These are phyloP conservation scores for Eublepharis macularius DNA, from an alignment of 2,113 vertebrate species.

Conservation along the genomic window DNA sequence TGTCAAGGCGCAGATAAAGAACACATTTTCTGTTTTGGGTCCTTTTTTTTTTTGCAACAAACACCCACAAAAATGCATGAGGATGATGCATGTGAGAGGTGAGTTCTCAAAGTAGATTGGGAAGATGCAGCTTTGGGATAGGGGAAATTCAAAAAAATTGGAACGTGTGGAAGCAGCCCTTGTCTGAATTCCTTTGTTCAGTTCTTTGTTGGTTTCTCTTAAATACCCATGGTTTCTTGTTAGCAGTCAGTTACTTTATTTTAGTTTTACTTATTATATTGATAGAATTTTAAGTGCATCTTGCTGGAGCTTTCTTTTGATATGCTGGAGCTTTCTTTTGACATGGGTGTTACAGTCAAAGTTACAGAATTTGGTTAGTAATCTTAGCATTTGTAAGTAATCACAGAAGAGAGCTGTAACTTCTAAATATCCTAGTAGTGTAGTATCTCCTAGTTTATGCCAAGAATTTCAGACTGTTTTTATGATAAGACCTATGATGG, in stretches of 20 bases:
- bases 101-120: too few relatives aligned
- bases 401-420: neutral
- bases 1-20: too few relatives aligned
- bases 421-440: too few relatives aligned
- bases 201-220: neutral
- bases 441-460: neutral
- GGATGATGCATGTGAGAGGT: too few relatives aligned
- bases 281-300: neutral
- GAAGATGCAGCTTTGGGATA: too few relatives aligned
- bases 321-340: neutral
- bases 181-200: neutral
- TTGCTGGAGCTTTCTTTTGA: neutral
- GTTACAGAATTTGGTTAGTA: neutral
- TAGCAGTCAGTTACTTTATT: neutral
- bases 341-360: neutral
- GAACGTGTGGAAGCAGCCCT: too few relatives aligned
- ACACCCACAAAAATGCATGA: too few relatives aligned
- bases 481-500: neutral
- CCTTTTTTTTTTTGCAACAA: too few relatives aligned
- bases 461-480: neutral
- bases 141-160: too few relatives aligned
- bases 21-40: too few relatives aligned
- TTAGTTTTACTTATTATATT: neutral
- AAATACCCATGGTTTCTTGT: neutral
- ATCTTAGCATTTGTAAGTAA: neutral